A percentile compares a stretch with the other conserved stretches of the same genome.
These are phyloP conservation scores for Coranthus polyacanthus DNA, from an alignment of 2,797 vertebrate genomes.

Conservation along the genomic window DNA sequence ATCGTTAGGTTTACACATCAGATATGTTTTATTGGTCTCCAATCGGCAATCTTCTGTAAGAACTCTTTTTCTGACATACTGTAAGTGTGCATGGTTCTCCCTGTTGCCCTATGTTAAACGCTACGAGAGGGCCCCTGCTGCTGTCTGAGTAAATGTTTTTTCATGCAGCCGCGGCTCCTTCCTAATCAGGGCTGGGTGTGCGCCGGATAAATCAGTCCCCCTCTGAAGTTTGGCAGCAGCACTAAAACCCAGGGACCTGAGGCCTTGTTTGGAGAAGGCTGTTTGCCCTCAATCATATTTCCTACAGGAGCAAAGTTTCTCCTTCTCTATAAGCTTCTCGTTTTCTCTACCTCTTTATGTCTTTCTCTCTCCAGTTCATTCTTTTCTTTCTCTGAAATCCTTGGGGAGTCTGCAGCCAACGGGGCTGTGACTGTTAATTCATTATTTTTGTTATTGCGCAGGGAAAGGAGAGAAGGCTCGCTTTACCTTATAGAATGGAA, in stretches of 20 bases:
- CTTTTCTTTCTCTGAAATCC: conserved; percentile 56
- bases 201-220: conserved; percentile 81
- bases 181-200: conserved; percentile 79
- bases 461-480: conserved; percentile 65
- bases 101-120: conserved; percentile 36
- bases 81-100: background rate
- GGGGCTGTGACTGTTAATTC: conserved; percentile 80
- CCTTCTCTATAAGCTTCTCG: conserved; percentile 49
- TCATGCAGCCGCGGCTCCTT: conserved; percentile 70
- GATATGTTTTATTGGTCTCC: conserved; percentile 16
- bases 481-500: conserved; percentile 71
- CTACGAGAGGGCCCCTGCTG: conserved; percentile 60
- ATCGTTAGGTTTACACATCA: conserved; percentile 5
- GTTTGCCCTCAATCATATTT: conserved; percentile 81
- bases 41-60: background rate
- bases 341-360: conserved; percentile 56
- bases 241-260: conserved; percentile 78
- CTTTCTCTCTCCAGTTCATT: conserved; percentile 52
- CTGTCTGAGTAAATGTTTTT: conserved; percentile 80
- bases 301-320: conserved; percentile 71
- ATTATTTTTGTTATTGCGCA: conserved; percentile 81
- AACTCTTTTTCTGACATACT: conserved; percentile 20
- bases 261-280: conserved; percentile 78
- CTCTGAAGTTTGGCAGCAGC: conserved; percentile 83
- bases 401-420: conserved; percentile 75